Evolutionary conservation across 2,888 invertebrate genomes (phyloP), one percentile per base, ranked within the genome.

Genomic region (Agriotes lineatus): DNA sequence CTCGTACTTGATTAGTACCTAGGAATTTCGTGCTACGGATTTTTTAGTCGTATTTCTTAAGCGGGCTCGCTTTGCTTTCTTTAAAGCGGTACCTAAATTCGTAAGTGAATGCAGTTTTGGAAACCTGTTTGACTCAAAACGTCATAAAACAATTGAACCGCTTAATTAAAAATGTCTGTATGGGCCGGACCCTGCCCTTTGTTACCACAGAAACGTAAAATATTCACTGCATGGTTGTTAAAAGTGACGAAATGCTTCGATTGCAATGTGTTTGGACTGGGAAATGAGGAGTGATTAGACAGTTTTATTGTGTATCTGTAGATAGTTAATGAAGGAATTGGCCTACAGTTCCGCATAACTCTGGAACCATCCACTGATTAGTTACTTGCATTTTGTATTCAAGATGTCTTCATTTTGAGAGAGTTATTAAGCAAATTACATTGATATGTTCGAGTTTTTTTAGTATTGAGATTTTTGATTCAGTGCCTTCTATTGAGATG

Each of bases 41-140:
- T 56, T 56, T 56, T 56, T 56, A 4, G 2, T 6, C 20, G 35
- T 39, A 22, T 56, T 56, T 56, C 56, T 19, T 14, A 56, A 56
- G 16, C 19, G 5, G 35, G 19, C 54, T 54, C 33, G 39, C 12
- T 22, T 56, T 20, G 56, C 22, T 37, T 56, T n/a, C 22, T 37
- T 37, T 56, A 33, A 50, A 16, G 10, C 25, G 16, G 33, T 30
- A 52, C 16, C 16, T 33, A 14, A 33, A 16, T 52, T 33, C 12
- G 10, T 30, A 9, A 12, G 6, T 20, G 48, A 56, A 37, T 56
- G 39, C 39, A 56, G 9, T 18, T 52, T 48, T 18, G 18, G 18
- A 6, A 52, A 33, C 33, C 16, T 1, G 30, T 50, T 50, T 48
- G 6, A 1, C 22, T 44, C 16, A 12, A 48, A 16, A 16, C 22